Base-by-base conservation (phyloP, 2,888 invertebrate species). In the Argyra leucocephala region DNA sequence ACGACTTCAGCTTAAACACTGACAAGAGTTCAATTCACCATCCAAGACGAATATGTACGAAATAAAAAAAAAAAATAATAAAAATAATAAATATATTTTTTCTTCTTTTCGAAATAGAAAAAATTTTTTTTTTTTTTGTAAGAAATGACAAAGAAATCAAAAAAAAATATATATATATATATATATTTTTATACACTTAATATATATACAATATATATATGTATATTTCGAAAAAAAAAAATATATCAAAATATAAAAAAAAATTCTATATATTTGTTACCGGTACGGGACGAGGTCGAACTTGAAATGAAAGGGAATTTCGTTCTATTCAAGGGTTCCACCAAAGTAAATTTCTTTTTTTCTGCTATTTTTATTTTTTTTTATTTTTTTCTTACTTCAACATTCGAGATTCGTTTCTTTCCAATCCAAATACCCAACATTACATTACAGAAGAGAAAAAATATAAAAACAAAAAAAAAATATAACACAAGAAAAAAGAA, bases 261-360 rank as follows among this genome's bases (percentile, higher is more conserved):
- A 66, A 60, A 64, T 62, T 63, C 65, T 65, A 63, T 63, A 26
- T 57, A 64, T 63, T 59, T 36, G 63, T 61, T 48, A 67, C 68
- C 68, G 66, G 64, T 68, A 67, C 67, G 69, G 69, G 69, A 70
- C 71, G 72, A 72, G 71, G 72, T 72, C 72, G 73, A 73, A 73
- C 72, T 72, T 72, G 72, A 73, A 73, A 73, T 73, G 73, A 73
- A 73, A 72, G 72, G 72, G 73, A 72, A 73, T 69, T 59, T 58
- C 22, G 22, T 23, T 59, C 23, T 66, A 70, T 71, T 71, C 70
- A 71, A 71, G 69, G 70, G 70, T 70, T 72, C 48, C 48, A 48
- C 15, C 48, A 48, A 48, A 48, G 48, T 48, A 18, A 48, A 48
- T 48, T 48, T 48, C 18, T 18, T 48, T 48, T 48, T 18, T 48